A percentile compares a stretch with the other conserved stretches of the same genome.
Evolutionary conservation across 1,140 invertebrate species (phyloP).

Genomic region (Microplitis mediator): DNA sequence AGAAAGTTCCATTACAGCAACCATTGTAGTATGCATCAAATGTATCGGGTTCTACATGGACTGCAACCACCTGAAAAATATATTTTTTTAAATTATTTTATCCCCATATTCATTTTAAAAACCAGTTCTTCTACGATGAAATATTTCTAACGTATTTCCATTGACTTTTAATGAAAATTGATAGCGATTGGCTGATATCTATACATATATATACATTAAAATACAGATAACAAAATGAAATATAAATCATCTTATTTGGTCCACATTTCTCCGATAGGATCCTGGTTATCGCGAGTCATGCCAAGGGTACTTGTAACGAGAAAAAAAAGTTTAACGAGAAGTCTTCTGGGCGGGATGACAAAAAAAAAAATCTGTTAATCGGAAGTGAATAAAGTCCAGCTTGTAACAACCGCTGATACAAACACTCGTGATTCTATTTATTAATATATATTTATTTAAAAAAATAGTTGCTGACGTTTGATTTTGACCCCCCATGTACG

Average conservation of each 20-base stretch:
- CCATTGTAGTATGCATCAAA: conserved; percentile 91
- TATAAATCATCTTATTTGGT: not conserved
- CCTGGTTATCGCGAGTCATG: not conserved
- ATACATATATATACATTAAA: no score
- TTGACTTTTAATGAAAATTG: no score
- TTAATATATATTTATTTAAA: conserved; percentile 4
- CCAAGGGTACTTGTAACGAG: not conserved
- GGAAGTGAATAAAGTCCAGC: conserved; percentile 41
- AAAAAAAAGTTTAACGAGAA: not conserved
- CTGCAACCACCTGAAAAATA: conserved; percentile 73
- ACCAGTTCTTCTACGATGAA: no score
- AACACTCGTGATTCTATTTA: not conserved
- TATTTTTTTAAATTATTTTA: not conserved
- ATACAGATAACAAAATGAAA: no score
- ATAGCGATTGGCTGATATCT: no score
- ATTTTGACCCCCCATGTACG: not conserved
- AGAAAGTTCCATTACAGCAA: conserved; percentile 89
- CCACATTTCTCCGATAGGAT: not conserved
- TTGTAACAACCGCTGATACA: conserved; percentile 8
- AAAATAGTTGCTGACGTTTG: not conserved
- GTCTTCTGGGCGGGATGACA: not conserved
- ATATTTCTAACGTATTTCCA: no score
- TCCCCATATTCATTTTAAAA: not conserved
- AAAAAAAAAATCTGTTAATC: conserved; percentile 24
- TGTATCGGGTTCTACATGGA: conserved; percentile 73